These are phyloP conservation scores for Penaeus vannamei DNA, from an alignment of 1,140 invertebrate species.

Conservation along the genomic window DNA sequence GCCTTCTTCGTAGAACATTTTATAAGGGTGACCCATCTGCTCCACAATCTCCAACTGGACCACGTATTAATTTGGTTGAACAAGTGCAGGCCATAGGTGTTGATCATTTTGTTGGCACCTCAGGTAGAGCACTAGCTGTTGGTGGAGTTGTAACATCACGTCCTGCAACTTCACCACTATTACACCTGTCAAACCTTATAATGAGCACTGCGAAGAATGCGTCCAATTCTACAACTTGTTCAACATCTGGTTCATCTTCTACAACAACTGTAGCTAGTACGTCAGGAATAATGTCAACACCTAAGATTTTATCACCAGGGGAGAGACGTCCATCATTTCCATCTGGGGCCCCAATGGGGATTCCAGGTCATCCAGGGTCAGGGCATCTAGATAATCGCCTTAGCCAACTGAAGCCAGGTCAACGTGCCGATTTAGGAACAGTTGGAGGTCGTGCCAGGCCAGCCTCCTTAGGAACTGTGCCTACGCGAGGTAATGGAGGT, in stretches of 20 bases:
- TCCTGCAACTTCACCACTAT: conserved; percentile 65
- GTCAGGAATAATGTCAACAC: conserved; percentile 37
- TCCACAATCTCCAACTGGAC: conserved; percentile 70
- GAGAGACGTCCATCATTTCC: conserved; percentile 60
- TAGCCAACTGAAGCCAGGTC: conserved; percentile 63
- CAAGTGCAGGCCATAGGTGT: conserved; percentile 81
- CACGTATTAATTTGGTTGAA: conserved; percentile 77
- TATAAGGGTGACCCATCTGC: conserved; percentile 71
- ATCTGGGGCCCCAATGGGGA: conserved; percentile 63
- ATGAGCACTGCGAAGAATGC: conserved; percentile 55
- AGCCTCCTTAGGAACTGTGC: conserved; percentile 44
- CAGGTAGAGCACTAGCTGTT: conserved; percentile 75
- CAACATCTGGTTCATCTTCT: background rate
- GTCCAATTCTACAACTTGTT: background rate
- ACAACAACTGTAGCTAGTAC: conserved; percentile 39
- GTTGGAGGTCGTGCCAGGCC: conserved; percentile 60
- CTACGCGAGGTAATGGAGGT: conserved; percentile 24
- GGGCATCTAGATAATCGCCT: conserved; percentile 63
- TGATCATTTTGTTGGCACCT: conserved; percentile 77
- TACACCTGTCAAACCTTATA: conserved; percentile 67
- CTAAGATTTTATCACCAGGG: conserved; percentile 62
- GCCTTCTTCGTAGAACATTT: conserved; percentile 81
- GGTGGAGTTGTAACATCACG: conserved; percentile 74
- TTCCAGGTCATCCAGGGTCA: conserved; percentile 65
- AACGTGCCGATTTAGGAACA: conserved; percentile 63